These are phyloP conservation scores for Chymomyza amoena DNA, from an alignment of 2,888 invertebrate species.

Conservation along the genomic window DNA sequence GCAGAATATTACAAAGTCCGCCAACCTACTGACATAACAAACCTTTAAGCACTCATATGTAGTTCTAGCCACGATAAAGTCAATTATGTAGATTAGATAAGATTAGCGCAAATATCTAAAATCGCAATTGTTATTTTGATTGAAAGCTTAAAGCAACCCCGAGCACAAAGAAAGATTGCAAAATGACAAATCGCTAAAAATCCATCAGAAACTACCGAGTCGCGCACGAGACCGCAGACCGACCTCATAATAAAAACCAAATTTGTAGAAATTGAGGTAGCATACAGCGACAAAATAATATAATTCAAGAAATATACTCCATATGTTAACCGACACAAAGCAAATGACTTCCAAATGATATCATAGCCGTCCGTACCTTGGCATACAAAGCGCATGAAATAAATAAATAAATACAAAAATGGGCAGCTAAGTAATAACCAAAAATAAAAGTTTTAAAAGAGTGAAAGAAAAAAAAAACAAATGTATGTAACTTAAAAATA, in stretches of 20 bases:
- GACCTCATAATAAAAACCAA: neutral
- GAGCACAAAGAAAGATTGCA: neutral
- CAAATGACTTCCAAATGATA: conserved; percentile 62
- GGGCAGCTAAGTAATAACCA: conserved; percentile 39
- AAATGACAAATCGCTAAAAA: neutral
- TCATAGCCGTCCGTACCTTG: conserved; percentile 50
- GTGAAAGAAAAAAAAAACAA: conserved; percentile 11
- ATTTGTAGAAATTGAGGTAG: conserved; percentile 5
- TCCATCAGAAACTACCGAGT: neutral
- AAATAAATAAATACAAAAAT: conserved; percentile 56
- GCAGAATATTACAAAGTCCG: no score
- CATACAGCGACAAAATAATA: conserved; percentile 17
- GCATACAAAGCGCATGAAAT: conserved; percentile 30
- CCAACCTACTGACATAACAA: no score
- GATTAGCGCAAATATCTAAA: neutral
- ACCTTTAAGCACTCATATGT: no score
- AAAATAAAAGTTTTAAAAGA: conserved; percentile 8
- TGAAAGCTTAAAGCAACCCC: neutral
- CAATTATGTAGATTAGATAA: neutral
- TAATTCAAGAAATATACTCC: conserved; percentile 7
- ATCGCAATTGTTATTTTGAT: neutral
- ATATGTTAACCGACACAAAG: conserved; percentile 38
- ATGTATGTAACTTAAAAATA: conserved; percentile 61
- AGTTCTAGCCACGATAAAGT: no score
- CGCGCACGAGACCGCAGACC: neutral